Evolutionary conservation across 2,113 vertebrate genomes (phyloP), one percentile per base, ranked within the genome.

Genomic region (Peromyscus maniculatus): DNA sequence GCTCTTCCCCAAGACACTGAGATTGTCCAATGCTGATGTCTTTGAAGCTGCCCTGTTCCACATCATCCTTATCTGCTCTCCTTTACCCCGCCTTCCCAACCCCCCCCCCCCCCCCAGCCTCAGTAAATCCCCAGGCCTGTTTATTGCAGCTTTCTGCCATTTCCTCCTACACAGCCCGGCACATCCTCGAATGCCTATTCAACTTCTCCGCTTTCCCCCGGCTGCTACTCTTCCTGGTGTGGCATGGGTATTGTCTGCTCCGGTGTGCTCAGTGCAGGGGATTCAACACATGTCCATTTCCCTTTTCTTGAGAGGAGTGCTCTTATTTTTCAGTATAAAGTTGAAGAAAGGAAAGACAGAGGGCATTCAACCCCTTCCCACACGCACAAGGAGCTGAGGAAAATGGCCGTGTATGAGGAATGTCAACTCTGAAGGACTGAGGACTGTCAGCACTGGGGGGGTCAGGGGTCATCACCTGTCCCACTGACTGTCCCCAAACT

Each of bases 281-380:
- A 83, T 91, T 83, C 28, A 62, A 62, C 89, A 43, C 71, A 43
- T 80, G 95, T 91, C 10, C 9, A 46, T 77, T 96, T 87, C 55
- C 77, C 62, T 66, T 57, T 82, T 74, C 79, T 74, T 72, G 67
- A 80, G 72, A 89, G 79, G 82, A 49, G 62, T 19, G 64, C 21
- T 78, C 72, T 93, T 96, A 93, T 72, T 97, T 92, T 91, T 86
- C 88, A 95, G 91, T 39, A 62, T 31, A 19, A 87, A 71, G 94
- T 87, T 78, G 39, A 94, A 39, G 62, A 64, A 83, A 62, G 78
- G 91, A 89, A 97, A 89, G 67, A 79, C 39, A 15, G 46, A 59
- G 26, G 71, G 71, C 79, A 46, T 2, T 8, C 3, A 19, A 39
- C 8, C 31, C 72, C 72, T 87, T 69, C 46, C 5, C 80, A 28